Evolutionary conservation across 2,888 invertebrate genomes (phyloP).

Genomic region (Phyllotreta cruciferae): DNA sequence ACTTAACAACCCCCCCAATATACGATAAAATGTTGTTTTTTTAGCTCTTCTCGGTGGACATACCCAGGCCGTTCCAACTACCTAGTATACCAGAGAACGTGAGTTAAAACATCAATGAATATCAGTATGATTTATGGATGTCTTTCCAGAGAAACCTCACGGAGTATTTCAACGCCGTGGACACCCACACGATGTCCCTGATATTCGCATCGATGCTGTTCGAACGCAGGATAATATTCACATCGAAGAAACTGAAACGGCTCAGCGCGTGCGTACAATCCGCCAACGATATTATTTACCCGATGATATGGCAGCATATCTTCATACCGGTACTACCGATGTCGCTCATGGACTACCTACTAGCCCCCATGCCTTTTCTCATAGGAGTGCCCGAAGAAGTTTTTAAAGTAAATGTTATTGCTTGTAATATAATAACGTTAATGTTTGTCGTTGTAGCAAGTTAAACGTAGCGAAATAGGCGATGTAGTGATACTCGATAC

Average conservation of each 20-base stretch:
- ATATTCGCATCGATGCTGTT: slow-evolving; percentile 95
- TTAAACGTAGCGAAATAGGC: slow-evolving; percentile 83
- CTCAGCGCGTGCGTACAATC: slow-evolving; percentile 94
- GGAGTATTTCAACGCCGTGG: slow-evolving; percentile 98
- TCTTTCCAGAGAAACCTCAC: slow-evolving; percentile 88
- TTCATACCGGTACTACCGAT: slow-evolving; percentile 94
- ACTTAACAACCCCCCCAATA: neutral
- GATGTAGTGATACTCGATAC: slow-evolving; percentile 95
- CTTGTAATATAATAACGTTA: neutral
- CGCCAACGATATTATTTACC: slow-evolving; percentile 92
- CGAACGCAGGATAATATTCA: slow-evolving; percentile 92
- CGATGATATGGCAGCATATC: slow-evolving; percentile 99
- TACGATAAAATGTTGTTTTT: slow-evolving; percentile 52
- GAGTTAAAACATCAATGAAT: slow-evolving; percentile 59
- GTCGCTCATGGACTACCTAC: slow-evolving; percentile 85
- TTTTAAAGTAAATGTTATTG: slow-evolving; percentile 68
- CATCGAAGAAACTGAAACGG: slow-evolving; percentile 86
- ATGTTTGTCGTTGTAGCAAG: slow-evolving; percentile 65
- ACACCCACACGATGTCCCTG: slow-evolving; percentile 91
- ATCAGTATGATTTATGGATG: slow-evolving; percentile 2
- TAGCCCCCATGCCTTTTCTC: slow-evolving; percentile 97
- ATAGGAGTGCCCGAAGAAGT: slow-evolving; percentile 92
- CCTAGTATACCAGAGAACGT: slow-evolving; percentile 97
- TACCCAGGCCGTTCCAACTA: slow-evolving; percentile 81
- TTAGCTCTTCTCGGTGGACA: slow-evolving; percentile 79